Percentiles rank a stretch among this genome's conserved stretches.
phyloP scores from a whole-genome alignment of 2,888 invertebrate species.

The Lithophane socia region DNA sequence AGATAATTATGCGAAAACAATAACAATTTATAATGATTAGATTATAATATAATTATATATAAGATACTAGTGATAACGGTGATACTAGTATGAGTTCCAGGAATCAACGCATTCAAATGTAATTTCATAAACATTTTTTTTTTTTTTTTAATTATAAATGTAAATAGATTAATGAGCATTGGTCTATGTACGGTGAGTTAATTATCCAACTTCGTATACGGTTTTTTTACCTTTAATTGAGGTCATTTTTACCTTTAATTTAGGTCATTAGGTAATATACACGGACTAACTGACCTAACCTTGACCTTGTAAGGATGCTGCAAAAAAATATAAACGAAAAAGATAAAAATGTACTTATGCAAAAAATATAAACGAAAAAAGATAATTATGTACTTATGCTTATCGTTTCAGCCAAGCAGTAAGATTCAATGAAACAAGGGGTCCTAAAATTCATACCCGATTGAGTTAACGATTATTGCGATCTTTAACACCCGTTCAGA shows the following conservation, averaged over 20 bases:
- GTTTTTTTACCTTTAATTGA: not conserved
- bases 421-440: conserved; percentile 63
- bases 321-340: not conserved
- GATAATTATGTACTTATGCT: conserved; percentile 10
- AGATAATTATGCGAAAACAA: too few species aligned
- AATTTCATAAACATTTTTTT: too few species aligned
- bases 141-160: too few species aligned
- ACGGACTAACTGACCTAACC: too few species aligned
- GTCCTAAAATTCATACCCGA: conserved; percentile 54
- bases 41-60: not conserved
- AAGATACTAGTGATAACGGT: too few species aligned
- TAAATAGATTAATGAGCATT: conserved; percentile 42
- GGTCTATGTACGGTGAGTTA: conserved; percentile 14
- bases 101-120: too few species aligned
- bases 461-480: conserved; percentile 63
- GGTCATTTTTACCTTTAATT: not conserved
- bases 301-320: too few species aligned
- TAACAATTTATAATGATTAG: too few species aligned
- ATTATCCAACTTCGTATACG: conserved; percentile 10
- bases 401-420: conserved; percentile 45
- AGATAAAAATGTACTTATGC: conserved; percentile 2
- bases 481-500: conserved; percentile 56
- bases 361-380: not conserved
- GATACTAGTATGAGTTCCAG: too few species aligned
- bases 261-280: not conserved